These are phyloP conservation scores for Fregata magnificens DNA, from an alignment of 2,113 vertebrate species.

Conservation along the genomic window DNA sequence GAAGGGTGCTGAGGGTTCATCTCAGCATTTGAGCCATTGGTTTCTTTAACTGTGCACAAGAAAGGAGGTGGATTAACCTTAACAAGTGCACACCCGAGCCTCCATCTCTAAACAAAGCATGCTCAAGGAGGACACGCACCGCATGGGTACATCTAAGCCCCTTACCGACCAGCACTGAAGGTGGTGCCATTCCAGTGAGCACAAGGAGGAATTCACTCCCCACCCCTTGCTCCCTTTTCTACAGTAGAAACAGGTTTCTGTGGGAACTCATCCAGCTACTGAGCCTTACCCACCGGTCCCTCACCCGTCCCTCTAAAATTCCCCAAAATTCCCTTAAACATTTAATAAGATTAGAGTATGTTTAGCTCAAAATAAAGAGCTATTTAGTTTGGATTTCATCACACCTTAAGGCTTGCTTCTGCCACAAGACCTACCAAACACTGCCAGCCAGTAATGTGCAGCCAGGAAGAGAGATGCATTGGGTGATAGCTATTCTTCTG, in stretches of 20 bases:
- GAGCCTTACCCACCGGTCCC: neutral
- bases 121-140: neutral
- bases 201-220: neutral
- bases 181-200: neutral
- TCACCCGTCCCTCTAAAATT: neutral
- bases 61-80: neutral
- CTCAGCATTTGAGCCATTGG: neutral
- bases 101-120: neutral
- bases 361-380: neutral
- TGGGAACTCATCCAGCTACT: neutral
- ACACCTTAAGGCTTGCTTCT: neutral
- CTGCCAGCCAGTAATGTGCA: neutral
- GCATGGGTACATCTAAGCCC: neutral
- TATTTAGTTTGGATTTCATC: slow-evolving; percentile 1
- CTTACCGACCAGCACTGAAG: neutral
- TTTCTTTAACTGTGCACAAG: neutral
- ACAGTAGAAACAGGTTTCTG: neutral
- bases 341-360: neutral
- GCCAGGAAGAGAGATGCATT: neutral
- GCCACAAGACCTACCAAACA: neutral
- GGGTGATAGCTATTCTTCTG: neutral
- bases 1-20: neutral
- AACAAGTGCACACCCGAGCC: neutral
- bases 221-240: neutral
- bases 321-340: neutral